Percentiles rank a stretch among this genome's conserved stretches.
Evolutionary conservation across 2,888 invertebrate genomes (phyloP).

Genomic region (Andrena minutula): DNA sequence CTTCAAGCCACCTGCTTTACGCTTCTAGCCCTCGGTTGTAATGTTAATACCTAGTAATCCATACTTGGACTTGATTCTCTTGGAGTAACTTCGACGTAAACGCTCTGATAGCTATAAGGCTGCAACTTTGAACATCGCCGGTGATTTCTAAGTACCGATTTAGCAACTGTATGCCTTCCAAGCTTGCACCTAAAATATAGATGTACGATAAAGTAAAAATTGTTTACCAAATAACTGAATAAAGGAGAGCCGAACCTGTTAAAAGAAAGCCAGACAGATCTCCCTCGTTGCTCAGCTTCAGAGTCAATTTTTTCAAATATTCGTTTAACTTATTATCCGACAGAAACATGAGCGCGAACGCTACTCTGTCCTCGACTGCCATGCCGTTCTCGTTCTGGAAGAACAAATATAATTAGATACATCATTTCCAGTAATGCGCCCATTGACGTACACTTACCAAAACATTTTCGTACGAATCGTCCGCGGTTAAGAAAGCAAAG

Average conservation of each 20-base stretch:
- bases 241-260: slow-evolving; percentile 87
- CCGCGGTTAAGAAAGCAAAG: slow-evolving; percentile 95
- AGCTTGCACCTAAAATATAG: slow-evolving; percentile 87
- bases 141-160: slow-evolving; percentile 95
- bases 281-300: slow-evolving; percentile 90
- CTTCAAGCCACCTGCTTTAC: background rate
- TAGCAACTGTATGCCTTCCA: slow-evolving; percentile 92
- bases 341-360: slow-evolving; percentile 95
- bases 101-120: slow-evolving; percentile 92
- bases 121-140: slow-evolving; percentile 96
- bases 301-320: slow-evolving; percentile 90
- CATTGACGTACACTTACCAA: slow-evolving; percentile 87
- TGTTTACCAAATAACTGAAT: background rate
- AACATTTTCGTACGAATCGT: slow-evolving; percentile 91
- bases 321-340: slow-evolving; percentile 92
- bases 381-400: slow-evolving; percentile 92
- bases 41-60: slow-evolving; percentile 88
- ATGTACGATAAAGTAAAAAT: background rate
- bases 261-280: slow-evolving; percentile 94
- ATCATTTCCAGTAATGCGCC: background rate
- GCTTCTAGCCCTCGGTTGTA: background rate
- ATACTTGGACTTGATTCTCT: slow-evolving; percentile 88
- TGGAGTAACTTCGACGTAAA: slow-evolving; percentile 90
- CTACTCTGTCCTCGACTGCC: slow-evolving; percentile 94
- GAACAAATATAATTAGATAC: background rate